These are phyloP conservation scores for Muscicapa comitata DNA, from an alignment of 2,797 vertebrate species.

Conservation along the genomic window DNA sequence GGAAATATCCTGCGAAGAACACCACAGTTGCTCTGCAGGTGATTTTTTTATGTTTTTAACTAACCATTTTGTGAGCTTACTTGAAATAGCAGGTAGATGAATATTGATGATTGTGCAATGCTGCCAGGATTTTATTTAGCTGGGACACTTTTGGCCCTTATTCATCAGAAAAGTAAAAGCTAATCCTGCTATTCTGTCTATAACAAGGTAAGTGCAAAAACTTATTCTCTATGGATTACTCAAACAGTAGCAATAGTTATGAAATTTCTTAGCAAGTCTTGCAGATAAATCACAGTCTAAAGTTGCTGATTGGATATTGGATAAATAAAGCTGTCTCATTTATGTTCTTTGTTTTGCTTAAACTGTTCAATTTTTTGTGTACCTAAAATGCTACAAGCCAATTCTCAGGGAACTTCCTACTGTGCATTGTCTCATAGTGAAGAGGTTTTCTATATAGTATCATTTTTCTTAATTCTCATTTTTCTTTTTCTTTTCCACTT, in stretches of 20 bases:
- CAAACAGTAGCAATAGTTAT: not conserved
- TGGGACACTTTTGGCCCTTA: constrained; percentile 52
- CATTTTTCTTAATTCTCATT: not conserved
- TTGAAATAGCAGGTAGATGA: constrained; percentile 76
- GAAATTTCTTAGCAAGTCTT: not conserved
- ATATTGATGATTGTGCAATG: constrained; percentile 70
- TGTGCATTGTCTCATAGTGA: not conserved
- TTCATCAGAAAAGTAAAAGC: constrained; percentile 57
- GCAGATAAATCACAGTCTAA: not conserved
- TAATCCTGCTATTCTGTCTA: constrained; percentile 56
- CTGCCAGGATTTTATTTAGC: constrained; percentile 73
- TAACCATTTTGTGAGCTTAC: constrained; percentile 74
- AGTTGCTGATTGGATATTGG: not conserved
- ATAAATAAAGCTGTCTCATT: not conserved
- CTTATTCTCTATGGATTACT: constrained; percentile 3
- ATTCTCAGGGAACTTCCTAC: not conserved
- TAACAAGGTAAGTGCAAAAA: constrained; percentile 72
- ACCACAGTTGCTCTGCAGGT: constrained; percentile 97
- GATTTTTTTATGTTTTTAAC: constrained; percentile 77
- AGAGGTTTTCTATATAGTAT: not conserved
- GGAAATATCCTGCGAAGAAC: constrained; percentile 94
- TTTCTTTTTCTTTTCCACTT: not conserved
- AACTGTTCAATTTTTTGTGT: not conserved
- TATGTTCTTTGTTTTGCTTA: not conserved
- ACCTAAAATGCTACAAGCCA: not conserved